Conservation (phyloP, 2,797 vertebrate genomes). For the Sylvia borin region DNA sequence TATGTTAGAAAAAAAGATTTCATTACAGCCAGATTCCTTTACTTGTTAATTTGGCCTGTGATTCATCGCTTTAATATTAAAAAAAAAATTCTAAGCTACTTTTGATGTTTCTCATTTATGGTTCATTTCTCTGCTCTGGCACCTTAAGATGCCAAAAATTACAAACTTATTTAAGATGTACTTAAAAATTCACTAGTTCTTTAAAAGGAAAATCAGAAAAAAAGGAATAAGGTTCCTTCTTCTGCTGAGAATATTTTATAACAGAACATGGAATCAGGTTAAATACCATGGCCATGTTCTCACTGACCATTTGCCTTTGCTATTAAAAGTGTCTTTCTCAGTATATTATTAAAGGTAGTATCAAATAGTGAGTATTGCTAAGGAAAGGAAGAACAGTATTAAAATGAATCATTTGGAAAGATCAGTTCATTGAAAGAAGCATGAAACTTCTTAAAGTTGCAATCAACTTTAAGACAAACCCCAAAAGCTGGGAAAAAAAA, state of each 20-base stretch:
- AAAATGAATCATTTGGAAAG: not conserved
- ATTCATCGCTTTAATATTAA: slow-evolving; percentile 83
- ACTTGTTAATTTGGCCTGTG: slow-evolving; percentile 83
- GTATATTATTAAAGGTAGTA: not conserved
- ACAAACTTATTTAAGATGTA: slow-evolving; percentile 78
- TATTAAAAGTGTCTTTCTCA: not conserved
- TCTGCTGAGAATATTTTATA: slow-evolving; percentile 3
- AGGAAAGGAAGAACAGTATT: not conserved
- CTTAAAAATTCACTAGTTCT: slow-evolving; percentile 72
- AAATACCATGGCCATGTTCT: not conserved
- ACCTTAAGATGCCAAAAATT: slow-evolving; percentile 77
- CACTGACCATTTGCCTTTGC: not conserved
- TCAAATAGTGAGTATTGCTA: not conserved
- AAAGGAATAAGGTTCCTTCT: slow-evolving; percentile 2
- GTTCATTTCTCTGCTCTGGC: slow-evolving; percentile 75
- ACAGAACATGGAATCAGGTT: not conserved
- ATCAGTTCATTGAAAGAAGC: not conserved
- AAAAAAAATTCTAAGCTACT: slow-evolving; percentile 80
- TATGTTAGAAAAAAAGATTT: slow-evolving; percentile 84
- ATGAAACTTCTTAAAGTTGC: not conserved
- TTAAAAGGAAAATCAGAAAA: slow-evolving; percentile 37
- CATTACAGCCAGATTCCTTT: slow-evolving; percentile 79
- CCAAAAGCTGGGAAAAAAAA: not conserved
- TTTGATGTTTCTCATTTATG: slow-evolving; percentile 84
- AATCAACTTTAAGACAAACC: not conserved